These are phyloP conservation scores for Macquaria australasica DNA, from an alignment of 2,113 vertebrate genomes.

Conservation along the genomic window DNA sequence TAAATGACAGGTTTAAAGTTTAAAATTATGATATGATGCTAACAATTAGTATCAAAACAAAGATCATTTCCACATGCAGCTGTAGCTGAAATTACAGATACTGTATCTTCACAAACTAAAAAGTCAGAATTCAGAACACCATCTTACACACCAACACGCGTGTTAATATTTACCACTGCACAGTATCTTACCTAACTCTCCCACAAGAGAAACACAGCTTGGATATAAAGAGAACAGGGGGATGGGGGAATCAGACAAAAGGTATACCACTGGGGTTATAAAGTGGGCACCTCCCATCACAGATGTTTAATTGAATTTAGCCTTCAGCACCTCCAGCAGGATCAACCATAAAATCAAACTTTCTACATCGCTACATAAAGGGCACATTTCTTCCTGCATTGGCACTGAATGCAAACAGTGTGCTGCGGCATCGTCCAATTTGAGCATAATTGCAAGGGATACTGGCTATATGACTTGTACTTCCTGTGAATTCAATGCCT, in stretches of 20 bases:
- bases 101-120: background rate
- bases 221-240: conserved; percentile 2
- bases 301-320: conserved; percentile 65
- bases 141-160: background rate
- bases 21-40: background rate
- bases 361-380: background rate
- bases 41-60: background rate
- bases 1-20: background rate
- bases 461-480: background rate
- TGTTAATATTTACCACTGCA: background rate
- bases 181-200: background rate
- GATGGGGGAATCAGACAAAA: conserved; percentile 37
- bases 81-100: background rate
- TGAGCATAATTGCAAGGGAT: background rate
- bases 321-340: conserved; percentile 34
- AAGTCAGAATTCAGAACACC: background rate
- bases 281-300: conserved; percentile 52
- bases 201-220: conserved; percentile 1
- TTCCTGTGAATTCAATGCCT: background rate
- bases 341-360: conserved; percentile 28
- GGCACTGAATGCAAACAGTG: background rate
- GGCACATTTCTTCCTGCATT: background rate
- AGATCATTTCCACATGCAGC: background rate
- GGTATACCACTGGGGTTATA: conserved; percentile 47
- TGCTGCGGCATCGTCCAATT: background rate